Evolutionary conservation across 2,797 vertebrate species (phyloP), one percentile per base, ranked within the genome.

Genomic region (Hoplostethus atlanticus): DNA sequence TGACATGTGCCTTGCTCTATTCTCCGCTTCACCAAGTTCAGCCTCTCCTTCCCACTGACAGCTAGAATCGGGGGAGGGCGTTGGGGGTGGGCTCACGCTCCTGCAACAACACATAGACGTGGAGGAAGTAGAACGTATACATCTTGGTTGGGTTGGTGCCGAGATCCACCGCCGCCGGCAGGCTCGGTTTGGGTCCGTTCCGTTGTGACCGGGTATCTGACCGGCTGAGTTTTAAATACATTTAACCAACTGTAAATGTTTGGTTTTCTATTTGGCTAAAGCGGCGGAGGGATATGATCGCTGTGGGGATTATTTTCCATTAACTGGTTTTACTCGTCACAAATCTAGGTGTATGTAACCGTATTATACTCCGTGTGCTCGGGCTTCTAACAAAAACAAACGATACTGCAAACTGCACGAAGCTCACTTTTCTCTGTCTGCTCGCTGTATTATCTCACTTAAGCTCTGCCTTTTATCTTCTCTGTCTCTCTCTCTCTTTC

Each of bases 1-100:
- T 94, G 91, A 94, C 93, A 92, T 92, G 88, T 92, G 90, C 89
- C 93, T 92, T 81, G 84, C 87, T 87, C 87, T 84, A 87, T 92
- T 86, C 89, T 90, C 76, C 80, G 88, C 91, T 91, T 93, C 90
- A 89, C 90, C 92, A 91, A 87, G 71, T 91, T 87, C 57, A 82
- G 81, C 81, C 81, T 90, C 85, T 87, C 68, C 73, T 75, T 91
- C 58, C 76, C 64, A 76, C 83, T 91, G 90, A 92, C 90, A 91
- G 88, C 84, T 81, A 40, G 79, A 85, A 90, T 90, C 87, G 21
- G 21, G 21, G 21, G 21, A 1, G 21, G 21, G 21, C 21, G 21
- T 21, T 1, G 21, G 21, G 71, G 90, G 76, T 87, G 85, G 87
- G 86, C 79, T 67, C 59, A 74, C 75, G 68, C 78, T 73, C 69